Evolutionary conservation across 2,113 vertebrate species (phyloP).

Genomic region (Ornithorhynchus anatinus): DNA sequence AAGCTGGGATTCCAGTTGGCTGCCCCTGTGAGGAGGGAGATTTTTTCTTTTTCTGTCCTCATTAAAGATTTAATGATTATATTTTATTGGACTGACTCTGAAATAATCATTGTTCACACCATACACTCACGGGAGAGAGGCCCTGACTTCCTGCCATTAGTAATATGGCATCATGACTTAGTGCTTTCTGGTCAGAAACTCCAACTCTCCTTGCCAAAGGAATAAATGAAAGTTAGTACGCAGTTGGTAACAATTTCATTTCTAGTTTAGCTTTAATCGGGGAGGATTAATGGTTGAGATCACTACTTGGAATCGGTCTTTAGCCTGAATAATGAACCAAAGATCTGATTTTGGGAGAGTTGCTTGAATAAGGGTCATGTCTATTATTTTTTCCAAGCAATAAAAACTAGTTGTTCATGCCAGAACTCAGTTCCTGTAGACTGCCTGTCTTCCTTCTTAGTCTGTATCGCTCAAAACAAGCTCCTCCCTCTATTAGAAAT

Average conservation of each 20-base stretch:
- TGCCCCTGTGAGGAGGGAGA: too few relatives aligned
- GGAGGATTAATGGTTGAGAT: constrained; percentile 57
- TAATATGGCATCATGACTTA: constrained; percentile 40
- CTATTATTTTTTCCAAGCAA: constrained; percentile 50
- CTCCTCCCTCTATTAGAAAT: too few relatives aligned
- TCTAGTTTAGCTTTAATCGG: constrained; percentile 66
- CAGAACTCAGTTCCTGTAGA: too few relatives aligned
- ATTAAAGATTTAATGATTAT: constrained; percentile 11
- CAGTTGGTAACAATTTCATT: constrained; percentile 70
- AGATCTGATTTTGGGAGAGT: constrained; percentile 44
- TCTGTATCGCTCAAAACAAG: too few relatives aligned
- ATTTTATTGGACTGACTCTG: constrained; percentile 45
- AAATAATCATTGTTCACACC: constrained; percentile 49
- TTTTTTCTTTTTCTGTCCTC: neutral
- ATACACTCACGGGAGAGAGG: constrained; percentile 36
- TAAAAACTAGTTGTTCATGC: constrained; percentile 48
- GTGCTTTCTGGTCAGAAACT: constrained; percentile 30
- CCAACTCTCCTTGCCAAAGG: constrained; percentile 41
- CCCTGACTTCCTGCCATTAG: constrained; percentile 31
- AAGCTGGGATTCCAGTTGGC: constrained; percentile 34
- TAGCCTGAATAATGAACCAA: constrained; percentile 54
- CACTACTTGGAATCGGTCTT: constrained; percentile 53
- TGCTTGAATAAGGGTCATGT: constrained; percentile 49
- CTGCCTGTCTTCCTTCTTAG: too few relatives aligned
- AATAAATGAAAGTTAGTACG: constrained; percentile 53